Evolutionary conservation across 2,113 vertebrate species (phyloP).

Genomic region (Phrynosoma platyrhinos): DNA sequence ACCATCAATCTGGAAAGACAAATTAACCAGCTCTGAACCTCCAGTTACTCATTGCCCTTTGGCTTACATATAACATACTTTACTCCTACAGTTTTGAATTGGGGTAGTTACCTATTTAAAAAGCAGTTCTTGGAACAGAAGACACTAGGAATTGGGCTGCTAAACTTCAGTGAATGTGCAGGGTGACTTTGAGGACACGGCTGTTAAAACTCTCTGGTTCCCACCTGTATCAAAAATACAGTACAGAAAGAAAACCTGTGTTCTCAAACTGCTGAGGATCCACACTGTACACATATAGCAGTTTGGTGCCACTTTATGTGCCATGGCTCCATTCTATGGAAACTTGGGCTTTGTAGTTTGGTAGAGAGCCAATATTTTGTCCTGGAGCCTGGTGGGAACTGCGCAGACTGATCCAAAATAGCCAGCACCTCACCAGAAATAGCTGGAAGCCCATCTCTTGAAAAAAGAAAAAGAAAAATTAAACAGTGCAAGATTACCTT

Average conservation of each 20-base stretch:
- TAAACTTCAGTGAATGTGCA: not conserved
- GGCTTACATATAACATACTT: not conserved
- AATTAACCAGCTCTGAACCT: not conserved
- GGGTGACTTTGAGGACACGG: not conserved
- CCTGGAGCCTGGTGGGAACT: no score
- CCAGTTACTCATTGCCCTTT: constrained; percentile 10
- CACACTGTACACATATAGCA: no score
- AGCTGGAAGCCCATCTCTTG: no score
- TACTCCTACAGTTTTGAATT: not conserved
- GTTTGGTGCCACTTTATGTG: no score
- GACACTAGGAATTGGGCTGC: not conserved
- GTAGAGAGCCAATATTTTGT: no score
- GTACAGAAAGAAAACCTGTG: not conserved
- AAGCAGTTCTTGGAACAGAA: not conserved
- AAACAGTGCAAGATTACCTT: no score
- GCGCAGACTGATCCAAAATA: no score
- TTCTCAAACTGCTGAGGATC: not conserved
- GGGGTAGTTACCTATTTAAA: not conserved
- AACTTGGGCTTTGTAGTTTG: no score
- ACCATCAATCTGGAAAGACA: not conserved
- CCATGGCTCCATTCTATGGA: no score
- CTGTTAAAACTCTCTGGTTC: not conserved
- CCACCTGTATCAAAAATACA: not conserved
- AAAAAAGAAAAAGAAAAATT: no score
- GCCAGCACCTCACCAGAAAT: no score